Base-by-base conservation (phyloP, 2,113 vertebrate species). In the Albula goreensis region DNA sequence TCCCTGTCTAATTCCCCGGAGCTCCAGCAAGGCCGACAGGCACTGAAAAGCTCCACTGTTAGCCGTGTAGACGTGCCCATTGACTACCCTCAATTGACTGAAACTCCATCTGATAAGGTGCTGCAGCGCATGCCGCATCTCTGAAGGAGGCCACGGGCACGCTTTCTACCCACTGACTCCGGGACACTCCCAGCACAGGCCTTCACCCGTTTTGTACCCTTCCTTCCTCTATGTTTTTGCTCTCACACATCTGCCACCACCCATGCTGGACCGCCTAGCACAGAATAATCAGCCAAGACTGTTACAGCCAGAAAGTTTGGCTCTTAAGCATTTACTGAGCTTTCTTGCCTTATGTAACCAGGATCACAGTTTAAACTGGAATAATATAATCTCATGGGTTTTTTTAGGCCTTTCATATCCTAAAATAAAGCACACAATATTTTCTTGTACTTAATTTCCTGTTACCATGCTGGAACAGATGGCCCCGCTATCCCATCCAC, bases 391-490 rank as follows among this genome's bases (percentile, higher is more conserved):
- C 41, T 31, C 11, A 3, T 7, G 31, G 60, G 25, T 82, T 87
- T 81, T 87, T 56, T 77, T 22, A 53, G 19, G 79, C 84, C 56
- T 85, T 87, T 88, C 87, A 88, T 83, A 88, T 86, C 90, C 87
- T 74, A 60, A 57, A 87, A 81, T 86, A 83, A 84, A 82, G 53
- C 56, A 57, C 77, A n/a, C 56, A 48, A 78, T 92, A 90, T 91
- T 91, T 90, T 92, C 89, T 86, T 85, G 86, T 89, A 91, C 85
- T 91, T 94, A 89, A 93, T 94, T 93, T 94, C 93, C 94, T 93
- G 92, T 89, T 91, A 87, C 88, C 88, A 82, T 85, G 49, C 41
- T 13, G 50, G 78, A 89, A 90, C 89, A 94, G 91, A 93, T 92
- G 92, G 89, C 85, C 53, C 83, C 85, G 86, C 77, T 85, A 91